A percentile compares a stretch with the other conserved stretches of the same genome.
Conservation (phyloP, 2,113 vertebrate species). For the Dasyprocta punctata region DNA sequence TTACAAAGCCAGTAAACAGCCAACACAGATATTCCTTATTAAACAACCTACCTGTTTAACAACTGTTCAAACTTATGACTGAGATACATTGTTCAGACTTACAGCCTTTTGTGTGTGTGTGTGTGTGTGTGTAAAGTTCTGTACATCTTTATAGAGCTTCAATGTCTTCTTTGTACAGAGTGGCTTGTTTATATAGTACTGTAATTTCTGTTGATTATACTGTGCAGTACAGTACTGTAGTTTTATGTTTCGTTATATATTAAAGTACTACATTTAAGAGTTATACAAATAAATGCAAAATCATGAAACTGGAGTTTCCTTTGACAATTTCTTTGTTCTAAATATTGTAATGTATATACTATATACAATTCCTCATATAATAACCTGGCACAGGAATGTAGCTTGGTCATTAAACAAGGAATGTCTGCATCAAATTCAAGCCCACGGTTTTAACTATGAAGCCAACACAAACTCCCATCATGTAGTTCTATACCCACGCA, state of each 20-base stretch:
- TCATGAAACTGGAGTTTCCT: not conserved
- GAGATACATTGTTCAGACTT: not conserved
- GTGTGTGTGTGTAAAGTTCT: not conserved
- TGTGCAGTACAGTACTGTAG: not conserved
- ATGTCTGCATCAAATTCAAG: not conserved
- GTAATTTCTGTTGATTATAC: not conserved
- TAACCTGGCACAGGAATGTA: not conserved
- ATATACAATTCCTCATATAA: not conserved
- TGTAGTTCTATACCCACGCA: not conserved
- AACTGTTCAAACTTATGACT: not conserved
- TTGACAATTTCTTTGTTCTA: not conserved
- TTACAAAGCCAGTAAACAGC: not conserved
- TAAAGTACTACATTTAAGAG: not conserved
- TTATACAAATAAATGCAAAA: not conserved
- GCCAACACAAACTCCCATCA: not conserved
- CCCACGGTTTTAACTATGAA: not conserved
- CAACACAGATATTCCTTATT: not conserved
- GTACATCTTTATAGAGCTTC: not conserved
- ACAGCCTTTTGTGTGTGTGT: not conserved
- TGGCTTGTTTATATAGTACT: not conserved
- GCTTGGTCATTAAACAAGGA: not conserved
- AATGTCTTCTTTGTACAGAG: not conserved
- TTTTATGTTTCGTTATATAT: not conserved
- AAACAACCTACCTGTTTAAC: not conserved
- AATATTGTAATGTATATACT: not conserved